phyloP scores from a whole-genome alignment of 2,888 invertebrate genomes.

The Pyrrhosoma nymphula region DNA sequence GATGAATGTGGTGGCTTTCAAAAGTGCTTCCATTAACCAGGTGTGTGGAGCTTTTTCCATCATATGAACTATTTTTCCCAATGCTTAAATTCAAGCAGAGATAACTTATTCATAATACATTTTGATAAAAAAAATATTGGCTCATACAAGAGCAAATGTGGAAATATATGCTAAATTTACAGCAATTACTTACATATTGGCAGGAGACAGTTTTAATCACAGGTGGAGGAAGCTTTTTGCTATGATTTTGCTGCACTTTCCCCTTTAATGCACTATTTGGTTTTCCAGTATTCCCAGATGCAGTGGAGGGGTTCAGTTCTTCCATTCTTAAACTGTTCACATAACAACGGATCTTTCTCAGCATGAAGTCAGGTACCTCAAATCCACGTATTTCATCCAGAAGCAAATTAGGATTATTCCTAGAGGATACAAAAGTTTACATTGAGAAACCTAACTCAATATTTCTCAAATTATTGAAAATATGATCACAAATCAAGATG shows the following conservation, averaged over 20 bases:
- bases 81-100: no score
- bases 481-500: no score
- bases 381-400: conserved; percentile 87
- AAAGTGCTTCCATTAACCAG: no score
- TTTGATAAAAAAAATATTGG: no score
- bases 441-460: background rate
- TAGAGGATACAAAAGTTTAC: conserved; percentile 66
- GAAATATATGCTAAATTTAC: background rate
- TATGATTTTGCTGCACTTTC: background rate
- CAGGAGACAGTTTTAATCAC: conserved; percentile 1
- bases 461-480: background rate
- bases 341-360: conserved; percentile 86
- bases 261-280: background rate
- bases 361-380: conserved; percentile 86
- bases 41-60: no score
- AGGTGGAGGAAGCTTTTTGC: conserved; percentile 40
- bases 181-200: background rate
- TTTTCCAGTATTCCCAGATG: conserved; percentile 12
- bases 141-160: no score
- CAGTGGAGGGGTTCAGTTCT: conserved; percentile 67
- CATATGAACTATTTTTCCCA: no score
- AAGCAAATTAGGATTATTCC: conserved; percentile 83
- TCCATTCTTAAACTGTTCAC: conserved; percentile 79
- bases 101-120: no score
- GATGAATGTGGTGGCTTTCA: no score